Percentiles rank a stretch among this genome's conserved stretches.
phyloP scores from a whole-genome alignment of 2,797 vertebrate species.

The Rhynchonycteris naso region DNA sequence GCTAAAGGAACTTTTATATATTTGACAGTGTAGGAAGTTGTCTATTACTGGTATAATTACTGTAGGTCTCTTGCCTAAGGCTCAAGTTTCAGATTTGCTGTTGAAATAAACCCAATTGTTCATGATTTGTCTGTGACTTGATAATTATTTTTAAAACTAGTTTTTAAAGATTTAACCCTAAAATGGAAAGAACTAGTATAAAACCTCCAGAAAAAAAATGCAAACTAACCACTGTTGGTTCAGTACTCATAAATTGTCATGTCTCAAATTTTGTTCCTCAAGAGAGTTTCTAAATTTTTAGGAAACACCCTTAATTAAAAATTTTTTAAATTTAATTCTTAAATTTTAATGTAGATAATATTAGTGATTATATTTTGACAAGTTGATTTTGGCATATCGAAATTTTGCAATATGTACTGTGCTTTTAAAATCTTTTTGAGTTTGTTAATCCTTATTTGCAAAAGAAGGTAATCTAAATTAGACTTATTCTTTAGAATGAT shows the following conservation, averaged over 20 bases:
- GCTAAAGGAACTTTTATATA: conserved; percentile 86
- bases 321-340: conserved; percentile 6
- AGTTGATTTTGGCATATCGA: not conserved
- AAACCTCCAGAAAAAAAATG: not conserved
- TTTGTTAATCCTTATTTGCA: conserved; percentile 4
- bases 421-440: not conserved
- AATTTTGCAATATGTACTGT: not conserved
- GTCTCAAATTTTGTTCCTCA: not conserved
- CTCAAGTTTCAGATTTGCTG: conserved; percentile 80
- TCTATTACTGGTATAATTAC: conserved; percentile 82
- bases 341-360: not conserved
- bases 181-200: not conserved
- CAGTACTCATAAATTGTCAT: not conserved
- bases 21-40: conserved; percentile 85
- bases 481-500: not conserved
- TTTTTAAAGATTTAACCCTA: conserved; percentile 32
- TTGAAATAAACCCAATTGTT: conserved; percentile 78
- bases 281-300: not conserved
- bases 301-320: not conserved
- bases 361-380: conserved; percentile 32
- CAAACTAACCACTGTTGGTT: not conserved
- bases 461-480: not conserved
- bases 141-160: conserved; percentile 33
- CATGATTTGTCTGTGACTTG: conserved; percentile 56
- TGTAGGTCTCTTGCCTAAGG: conserved; percentile 79